Conservation (phyloP, 2,888 invertebrate genomes). For the Pollenia amentaria region DNA sequence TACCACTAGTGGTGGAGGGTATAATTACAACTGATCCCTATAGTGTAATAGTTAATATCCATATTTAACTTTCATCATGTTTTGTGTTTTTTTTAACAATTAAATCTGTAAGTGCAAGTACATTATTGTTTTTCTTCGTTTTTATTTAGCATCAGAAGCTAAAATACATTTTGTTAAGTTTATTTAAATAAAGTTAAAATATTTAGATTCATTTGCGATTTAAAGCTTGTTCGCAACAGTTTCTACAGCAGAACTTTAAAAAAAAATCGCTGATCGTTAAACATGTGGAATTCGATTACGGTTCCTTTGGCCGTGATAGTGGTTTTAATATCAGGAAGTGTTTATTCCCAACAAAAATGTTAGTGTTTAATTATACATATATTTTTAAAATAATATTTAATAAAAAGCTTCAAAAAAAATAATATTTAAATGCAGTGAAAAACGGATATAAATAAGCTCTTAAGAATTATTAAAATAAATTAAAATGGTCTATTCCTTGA, state of each 20-base stretch:
- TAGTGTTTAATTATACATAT: conserved; percentile 27
- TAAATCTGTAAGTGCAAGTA: conserved; percentile 28
- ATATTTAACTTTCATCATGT: conserved; percentile 12
- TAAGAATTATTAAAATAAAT: no score
- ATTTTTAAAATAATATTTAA: neutral
- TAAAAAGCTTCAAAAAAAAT: neutral
- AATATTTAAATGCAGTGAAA: neutral
- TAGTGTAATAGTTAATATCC: neutral
- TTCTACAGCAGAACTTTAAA: conserved; percentile 11
- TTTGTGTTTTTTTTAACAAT: conserved; percentile 30
- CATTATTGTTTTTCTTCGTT: neutral
- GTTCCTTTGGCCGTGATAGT: conserved; percentile 30
- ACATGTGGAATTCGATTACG: conserved; percentile 26
- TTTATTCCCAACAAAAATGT: conserved; percentile 36
- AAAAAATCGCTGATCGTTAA: neutral
- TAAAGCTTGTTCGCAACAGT: conserved; percentile 33
- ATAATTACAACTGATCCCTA: neutral
- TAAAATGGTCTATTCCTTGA: no score
- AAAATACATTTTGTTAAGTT: conserved; percentile 35
- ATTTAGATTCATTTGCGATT: conserved; percentile 44
- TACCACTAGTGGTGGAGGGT: neutral
- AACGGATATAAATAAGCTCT: no score
- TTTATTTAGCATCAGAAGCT: conserved; percentile 5
- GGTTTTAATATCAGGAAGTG: conserved; percentile 17
- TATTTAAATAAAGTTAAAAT: conserved; percentile 26